Conservation (phyloP, 2,888 invertebrate genomes). For the Hofmannophila pseudospretella region DNA sequence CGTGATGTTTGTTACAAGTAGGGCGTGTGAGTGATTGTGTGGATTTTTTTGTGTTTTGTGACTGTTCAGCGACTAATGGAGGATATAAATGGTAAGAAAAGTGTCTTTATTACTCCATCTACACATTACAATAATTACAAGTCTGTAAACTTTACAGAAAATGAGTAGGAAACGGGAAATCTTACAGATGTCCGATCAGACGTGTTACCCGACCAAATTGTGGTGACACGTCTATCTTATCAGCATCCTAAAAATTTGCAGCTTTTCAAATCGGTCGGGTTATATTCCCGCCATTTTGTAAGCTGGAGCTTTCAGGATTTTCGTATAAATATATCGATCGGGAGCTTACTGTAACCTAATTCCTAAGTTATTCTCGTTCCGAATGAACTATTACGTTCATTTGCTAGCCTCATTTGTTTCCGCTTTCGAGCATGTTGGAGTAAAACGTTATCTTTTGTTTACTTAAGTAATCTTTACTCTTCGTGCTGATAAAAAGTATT, state of each 20-base stretch:
- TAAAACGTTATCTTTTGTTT: constrained; percentile 42
- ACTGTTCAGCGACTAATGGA: constrained; percentile 60
- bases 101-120: constrained; percentile 28
- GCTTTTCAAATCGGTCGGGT: constrained; percentile 42
- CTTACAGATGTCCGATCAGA: constrained; percentile 67
- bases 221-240: constrained; percentile 41
- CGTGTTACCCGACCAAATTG: constrained; percentile 63
- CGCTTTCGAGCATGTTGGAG: constrained; percentile 11
- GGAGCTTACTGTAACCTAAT: constrained; percentile 61
- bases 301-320: constrained; percentile 41
- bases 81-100: constrained; percentile 62
- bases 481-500: constrained; percentile 17
- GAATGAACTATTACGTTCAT: constrained; percentile 23
- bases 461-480: constrained; percentile 31
- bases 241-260: constrained; percentile 40
- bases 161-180: constrained; percentile 53
- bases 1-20: constrained; percentile 72
- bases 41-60: constrained; percentile 72
- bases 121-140: constrained; percentile 29
- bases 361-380: constrained; percentile 37
- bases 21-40: constrained; percentile 77
- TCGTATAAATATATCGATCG: constrained; percentile 69
- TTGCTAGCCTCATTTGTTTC: constrained; percentile 17
- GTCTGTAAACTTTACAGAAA: constrained; percentile 46
- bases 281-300: constrained; percentile 69